Evolutionary conservation across 92 coral and sea anemone genomes (phyloP), one percentile per base, ranked within the genome.

Genomic region (Anthopleura xanthogrammica): DNA sequence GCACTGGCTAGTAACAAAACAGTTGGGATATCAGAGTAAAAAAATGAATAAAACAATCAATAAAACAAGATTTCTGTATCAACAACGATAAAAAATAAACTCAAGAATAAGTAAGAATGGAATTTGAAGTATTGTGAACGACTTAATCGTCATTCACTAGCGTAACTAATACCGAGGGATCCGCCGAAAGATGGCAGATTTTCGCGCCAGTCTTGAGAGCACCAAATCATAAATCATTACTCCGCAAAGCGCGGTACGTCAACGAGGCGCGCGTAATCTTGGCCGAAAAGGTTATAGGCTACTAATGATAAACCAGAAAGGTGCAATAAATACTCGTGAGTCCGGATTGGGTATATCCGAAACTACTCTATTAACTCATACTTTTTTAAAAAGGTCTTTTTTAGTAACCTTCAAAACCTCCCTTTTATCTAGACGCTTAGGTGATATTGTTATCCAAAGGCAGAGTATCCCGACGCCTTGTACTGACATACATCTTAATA

Each of bases 221-320:
- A 14, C 40, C 83, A 87, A 87, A 90, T 90, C 91, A 90, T 90
- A 87, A 90, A 90, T 90, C 93, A 90, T 80, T 81, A 20, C 52
- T 60, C 64, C 62, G 78, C 55, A 80, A 76, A 78, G 91, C 64
- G 58, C 72, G 65, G 57, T 23, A 77, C 86, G 89, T 78, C 90
- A 87, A 65, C 76, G 77, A 41, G 83, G 76, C 76, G 73, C 23
- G 65, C 42, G 79, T 22, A 81, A 77, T 64, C 56, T 62, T 41
- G 55, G 54, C 72, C 73, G 72, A 43, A 54, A 77, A 54, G 87
- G 83, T 66, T 79, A 85, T 9, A 79, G 79, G 83, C 66, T 77
- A 11, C 58, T 29, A 11, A 84, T 77, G 78, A 68, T 72, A 79
- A 79, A 85, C 62, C 72, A 78, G 87, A 77, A 24, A 68, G 9